Base-by-base conservation (phyloP, 2,113 vertebrate species). In the Myotis lucifugus region DNA sequence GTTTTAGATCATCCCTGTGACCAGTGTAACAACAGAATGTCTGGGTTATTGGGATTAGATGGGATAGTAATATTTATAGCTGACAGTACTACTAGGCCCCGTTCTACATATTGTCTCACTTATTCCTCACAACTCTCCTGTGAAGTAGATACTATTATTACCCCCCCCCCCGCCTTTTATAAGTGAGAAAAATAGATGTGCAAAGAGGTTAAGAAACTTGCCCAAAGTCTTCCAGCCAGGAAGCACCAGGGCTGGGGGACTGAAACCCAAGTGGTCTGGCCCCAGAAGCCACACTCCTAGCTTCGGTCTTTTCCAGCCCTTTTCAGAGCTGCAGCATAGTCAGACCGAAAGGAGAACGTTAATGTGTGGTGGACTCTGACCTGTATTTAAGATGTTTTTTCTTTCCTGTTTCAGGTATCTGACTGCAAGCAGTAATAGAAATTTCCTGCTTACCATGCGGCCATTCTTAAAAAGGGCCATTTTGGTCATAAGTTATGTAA, bases 401-500 rank as follows among this genome's bases (percentile, higher is more conserved):
- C 85, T 97, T 69, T 85, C 84, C 2, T 96, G 14, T 98, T 98
- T 97, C 96, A 99, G 98, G 95, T 98, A 96, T 79, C 85, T 98
- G 96, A 98, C 97, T 73, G 93, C 97, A 92, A 98, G 97, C 89
- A 97, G 97, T 90, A 97, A 96, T 42, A 96, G 97, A 94, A 98
- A 97, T 96, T 98, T 98, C 95, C 97, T 98, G 94, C 97, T 97
- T 79, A 95, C 97, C 89, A 98, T 98, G 85, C 98, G 97, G 40
- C 99, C 99, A 7, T 99, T 99, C 98, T 97, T 99, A 95, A 99
- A 99, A 97, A 98, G 99, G 95, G 98, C 99, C 74, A 95, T 98
- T 94, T 97, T 99, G 90, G 98, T 99, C 93, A 98, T 98, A 66
- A 97, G 98, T 94, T 99, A 99, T 0, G 99, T 99, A 97, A 99